Conservation (phyloP, 2,113 vertebrate genomes). For the Zosterops japonicus region DNA sequence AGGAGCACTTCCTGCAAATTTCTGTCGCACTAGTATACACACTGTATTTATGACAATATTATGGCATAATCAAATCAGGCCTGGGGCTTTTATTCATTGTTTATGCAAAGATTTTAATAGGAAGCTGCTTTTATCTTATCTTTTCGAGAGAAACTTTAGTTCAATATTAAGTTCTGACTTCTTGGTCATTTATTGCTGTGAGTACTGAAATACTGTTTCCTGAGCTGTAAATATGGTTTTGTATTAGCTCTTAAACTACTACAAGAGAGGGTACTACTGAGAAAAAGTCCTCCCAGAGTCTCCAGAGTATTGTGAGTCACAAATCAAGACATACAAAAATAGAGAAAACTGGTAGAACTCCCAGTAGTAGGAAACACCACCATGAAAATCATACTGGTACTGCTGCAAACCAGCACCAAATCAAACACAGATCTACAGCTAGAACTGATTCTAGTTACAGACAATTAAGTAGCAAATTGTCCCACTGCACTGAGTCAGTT, state of each 20-base stretch:
- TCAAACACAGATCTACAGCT: background rate
- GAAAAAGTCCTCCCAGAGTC: background rate
- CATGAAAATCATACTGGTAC: background rate
- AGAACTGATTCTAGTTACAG: background rate
- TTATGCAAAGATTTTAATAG: background rate
- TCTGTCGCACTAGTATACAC: background rate
- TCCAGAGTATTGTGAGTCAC: background rate
- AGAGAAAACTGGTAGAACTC: background rate
- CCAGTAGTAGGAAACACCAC: background rate
- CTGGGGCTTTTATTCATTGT: background rate
- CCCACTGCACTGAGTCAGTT: background rate
- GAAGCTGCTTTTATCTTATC: background rate
- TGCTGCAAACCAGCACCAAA: background rate
- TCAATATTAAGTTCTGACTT: background rate
- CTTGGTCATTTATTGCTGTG: background rate
- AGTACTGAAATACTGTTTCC: background rate
- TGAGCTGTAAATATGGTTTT: slow-evolving; percentile 8
- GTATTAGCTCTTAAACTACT: background rate
- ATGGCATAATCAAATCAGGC: background rate
- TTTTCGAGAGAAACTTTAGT: background rate
- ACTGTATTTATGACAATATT: background rate
- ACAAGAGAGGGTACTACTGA: background rate
- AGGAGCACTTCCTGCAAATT: background rate
- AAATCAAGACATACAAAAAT: background rate
- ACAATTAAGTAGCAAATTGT: background rate